Evolutionary conservation across 2,888 invertebrate genomes (phyloP), one percentile per base, ranked within the genome.

Genomic region (Leptopilina drosophilae): DNA sequence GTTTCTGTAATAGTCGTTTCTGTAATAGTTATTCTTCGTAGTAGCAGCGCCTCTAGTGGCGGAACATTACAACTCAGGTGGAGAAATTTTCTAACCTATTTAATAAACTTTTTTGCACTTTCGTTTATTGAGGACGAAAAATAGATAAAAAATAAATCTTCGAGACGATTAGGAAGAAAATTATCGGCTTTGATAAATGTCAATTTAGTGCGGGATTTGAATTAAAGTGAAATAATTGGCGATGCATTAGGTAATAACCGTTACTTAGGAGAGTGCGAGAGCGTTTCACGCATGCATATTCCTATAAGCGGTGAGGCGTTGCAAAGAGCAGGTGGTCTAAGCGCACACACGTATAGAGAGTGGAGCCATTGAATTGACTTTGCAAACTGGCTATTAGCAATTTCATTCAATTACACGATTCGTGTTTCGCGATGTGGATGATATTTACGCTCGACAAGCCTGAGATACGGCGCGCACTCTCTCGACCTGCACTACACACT

Each of bases 381-480:
- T 77, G 85, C 82, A 80, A 87, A 83, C 82, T 81, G 84, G 84
- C 86, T 87, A 88, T 88, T 88, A 86, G 87, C 87, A 85, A 87
- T 86, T 89, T 87, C 87, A 89, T 88, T 89, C 88, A 89, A 89
- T 89, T 88, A 87, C 84, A 85, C 85, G 85, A 87, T 83, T 85
- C 87, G 86, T 85, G 84, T 87, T 88, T 88, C 85, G 85, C 88
- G 87, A 87, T 85, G 86, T 85, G 87, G 82, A 85, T 84, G 88
- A 88, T 89, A 89, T 90, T 91, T 89, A 87, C 86, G 87, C 87
- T 86, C 83, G 85, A 84, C 85, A 86, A 77, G 82, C 83, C 83
- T 73, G 83, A 82, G 82, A 79, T 81, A 80, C 81, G 80, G 75
- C 66, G 77, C 33, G 33, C 33, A 33, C 33, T 33, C 80, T 80